A percentile compares a stretch with the other conserved stretches of the same genome.
Conservation (phyloP, 2,888 invertebrate genomes). For the Podabrus alpinus region DNA sequence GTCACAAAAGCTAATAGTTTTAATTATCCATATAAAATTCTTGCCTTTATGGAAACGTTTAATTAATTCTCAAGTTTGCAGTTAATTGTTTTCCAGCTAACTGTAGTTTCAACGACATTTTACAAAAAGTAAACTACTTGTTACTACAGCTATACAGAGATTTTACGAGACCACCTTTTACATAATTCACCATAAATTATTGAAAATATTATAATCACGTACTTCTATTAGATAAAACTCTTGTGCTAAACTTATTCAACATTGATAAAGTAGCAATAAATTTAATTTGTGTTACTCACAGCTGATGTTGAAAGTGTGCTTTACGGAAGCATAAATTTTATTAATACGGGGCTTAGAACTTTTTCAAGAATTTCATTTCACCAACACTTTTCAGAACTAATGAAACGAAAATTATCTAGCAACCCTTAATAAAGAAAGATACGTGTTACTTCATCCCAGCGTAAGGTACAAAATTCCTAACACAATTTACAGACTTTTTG, state of each 20-base stretch:
- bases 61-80: conserved; percentile 20
- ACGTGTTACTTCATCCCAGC: neutral
- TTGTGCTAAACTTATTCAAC: conserved; percentile 2
- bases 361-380: neutral
- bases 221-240: neutral
- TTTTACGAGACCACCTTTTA: neutral
- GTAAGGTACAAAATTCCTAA: neutral
- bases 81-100: conserved; percentile 22
- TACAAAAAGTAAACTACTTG: neutral
- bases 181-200: neutral
- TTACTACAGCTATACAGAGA: neutral
- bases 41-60: conserved; percentile 14
- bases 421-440: neutral
- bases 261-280: conserved; percentile 2
- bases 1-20: conserved; percentile 8
- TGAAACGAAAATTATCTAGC: neutral
- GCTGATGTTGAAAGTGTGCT: conserved; percentile 1
- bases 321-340: neutral
- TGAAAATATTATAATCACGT: conserved; percentile 1
- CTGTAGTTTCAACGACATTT: conserved; percentile 4
- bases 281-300: neutral
- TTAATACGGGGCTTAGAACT: neutral
- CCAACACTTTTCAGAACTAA: neutral
- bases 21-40: conserved; percentile 12
- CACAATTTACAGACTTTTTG: neutral